Percentiles rank a stretch among this genome's conserved stretches.
Conservation (phyloP, 1,140 invertebrate genomes). For the Apocrypta bakeri region DNA sequence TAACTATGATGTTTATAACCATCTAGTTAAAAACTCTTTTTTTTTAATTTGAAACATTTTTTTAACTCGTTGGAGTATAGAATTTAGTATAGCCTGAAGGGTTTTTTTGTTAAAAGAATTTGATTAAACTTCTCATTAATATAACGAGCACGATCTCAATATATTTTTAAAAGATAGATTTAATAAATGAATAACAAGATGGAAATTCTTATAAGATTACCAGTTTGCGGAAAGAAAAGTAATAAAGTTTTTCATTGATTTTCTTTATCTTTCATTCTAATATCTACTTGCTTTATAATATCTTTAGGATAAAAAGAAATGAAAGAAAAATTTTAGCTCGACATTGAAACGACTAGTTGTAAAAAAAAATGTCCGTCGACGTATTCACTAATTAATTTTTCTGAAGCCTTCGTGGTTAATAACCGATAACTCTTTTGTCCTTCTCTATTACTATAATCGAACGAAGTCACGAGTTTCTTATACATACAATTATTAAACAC, state of each 20-base stretch:
- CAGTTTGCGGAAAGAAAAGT: background rate
- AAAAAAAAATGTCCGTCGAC: background rate
- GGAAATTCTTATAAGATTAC: background rate
- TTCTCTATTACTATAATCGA: background rate
- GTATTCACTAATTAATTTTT: background rate
- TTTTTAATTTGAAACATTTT: no score
- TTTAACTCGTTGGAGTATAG: no score
- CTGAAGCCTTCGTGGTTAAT: background rate
- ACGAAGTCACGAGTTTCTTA: background rate
- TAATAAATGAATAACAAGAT: background rate
- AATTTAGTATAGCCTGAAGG: no score
- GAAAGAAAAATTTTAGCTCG: background rate
- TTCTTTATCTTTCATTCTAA: background rate
- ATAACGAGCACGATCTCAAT: no score
- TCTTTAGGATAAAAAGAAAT: background rate
- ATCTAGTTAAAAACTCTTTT: no score
- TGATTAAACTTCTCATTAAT: no score
- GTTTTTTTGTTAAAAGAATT: no score
- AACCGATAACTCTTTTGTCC: background rate
- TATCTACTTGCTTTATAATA: background rate
- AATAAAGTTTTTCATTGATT: background rate
- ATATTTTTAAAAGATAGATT: no score
- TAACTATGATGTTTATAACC: no score
- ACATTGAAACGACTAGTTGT: background rate
- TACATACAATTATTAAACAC: background rate